These are phyloP conservation scores for Sinotaia quadrata DNA, from an alignment of 2,888 invertebrate genomes.

Conservation along the genomic window DNA sequence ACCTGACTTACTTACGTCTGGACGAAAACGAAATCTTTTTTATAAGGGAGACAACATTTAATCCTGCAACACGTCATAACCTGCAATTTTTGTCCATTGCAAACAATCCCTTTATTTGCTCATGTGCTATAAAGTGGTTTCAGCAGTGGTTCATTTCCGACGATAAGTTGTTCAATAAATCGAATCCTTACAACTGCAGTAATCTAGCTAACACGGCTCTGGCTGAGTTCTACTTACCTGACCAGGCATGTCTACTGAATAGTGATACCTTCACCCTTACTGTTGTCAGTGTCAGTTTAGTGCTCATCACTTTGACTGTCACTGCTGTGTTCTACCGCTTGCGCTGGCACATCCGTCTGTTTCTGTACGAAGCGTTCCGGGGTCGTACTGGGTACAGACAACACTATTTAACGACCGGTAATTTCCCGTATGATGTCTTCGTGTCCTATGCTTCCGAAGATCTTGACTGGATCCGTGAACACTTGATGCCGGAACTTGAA, in stretches of 20 bases:
- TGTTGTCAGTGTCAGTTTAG: background rate
- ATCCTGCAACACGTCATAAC: background rate
- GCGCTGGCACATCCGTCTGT: conserved; percentile 19
- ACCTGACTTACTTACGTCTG: background rate
- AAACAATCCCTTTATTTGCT: background rate
- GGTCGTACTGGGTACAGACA: conserved; percentile 66
- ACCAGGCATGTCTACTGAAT: conserved; percentile 2
- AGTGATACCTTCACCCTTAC: background rate
- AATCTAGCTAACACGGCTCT: background rate
- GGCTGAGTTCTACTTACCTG: background rate
- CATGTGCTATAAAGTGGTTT: conserved; percentile 5
- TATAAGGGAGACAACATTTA: background rate
- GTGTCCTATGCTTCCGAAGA: conserved; percentile 81
- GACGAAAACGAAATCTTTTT: background rate
- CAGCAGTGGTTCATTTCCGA: background rate
- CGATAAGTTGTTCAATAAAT: background rate
- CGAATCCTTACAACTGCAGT: background rate
- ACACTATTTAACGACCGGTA: too few species aligned
- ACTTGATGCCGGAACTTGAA: conserved; percentile 79
- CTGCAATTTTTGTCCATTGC: background rate
- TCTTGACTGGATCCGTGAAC: conserved; percentile 78
- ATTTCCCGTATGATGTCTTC: conserved; percentile 83
- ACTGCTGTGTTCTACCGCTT: background rate
- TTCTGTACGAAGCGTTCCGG: conserved; percentile 73
- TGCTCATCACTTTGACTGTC: background rate